Conservation (phyloP, 2,113 vertebrate genomes). For the Diadophis punctatus region DNA sequence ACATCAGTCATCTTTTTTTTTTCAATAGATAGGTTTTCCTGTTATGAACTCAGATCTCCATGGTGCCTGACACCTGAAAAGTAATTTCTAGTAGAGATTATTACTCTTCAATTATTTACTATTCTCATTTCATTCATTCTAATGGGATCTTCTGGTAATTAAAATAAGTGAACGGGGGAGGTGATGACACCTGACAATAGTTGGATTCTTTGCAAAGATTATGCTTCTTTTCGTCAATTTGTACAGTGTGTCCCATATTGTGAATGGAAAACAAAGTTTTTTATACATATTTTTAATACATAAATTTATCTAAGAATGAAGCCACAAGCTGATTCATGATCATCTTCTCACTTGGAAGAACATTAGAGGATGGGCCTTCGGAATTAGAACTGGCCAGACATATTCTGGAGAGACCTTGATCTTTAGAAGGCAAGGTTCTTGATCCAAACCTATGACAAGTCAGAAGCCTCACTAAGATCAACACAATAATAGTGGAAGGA, state of each 20-base stretch:
- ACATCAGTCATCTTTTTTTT: not conserved
- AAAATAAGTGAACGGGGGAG: not conserved
- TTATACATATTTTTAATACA: not conserved
- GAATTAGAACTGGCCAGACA: not conserved
- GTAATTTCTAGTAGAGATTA: conserved; percentile 3
- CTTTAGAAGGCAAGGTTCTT: not conserved
- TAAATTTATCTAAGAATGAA: not conserved
- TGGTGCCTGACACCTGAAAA: not conserved
- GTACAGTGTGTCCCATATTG: not conserved
- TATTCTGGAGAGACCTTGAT: not conserved
- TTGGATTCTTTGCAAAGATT: not conserved
- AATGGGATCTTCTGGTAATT: not conserved
- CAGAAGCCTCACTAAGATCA: not conserved
- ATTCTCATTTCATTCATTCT: not conserved
- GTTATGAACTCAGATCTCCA: not conserved
- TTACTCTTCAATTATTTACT: not conserved
- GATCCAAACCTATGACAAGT: not conserved
- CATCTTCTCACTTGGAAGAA: not conserved
- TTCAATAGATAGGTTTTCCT: not conserved
- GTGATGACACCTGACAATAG: not conserved
- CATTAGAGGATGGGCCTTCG: not conserved
- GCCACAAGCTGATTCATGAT: not conserved
- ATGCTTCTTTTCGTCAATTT: not conserved
- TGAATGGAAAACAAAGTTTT: not conserved
- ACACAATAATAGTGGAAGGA: not conserved